phyloP scores from a whole-genome alignment of 2,113 vertebrate genomes.

The Argyrosomus japonicus region DNA sequence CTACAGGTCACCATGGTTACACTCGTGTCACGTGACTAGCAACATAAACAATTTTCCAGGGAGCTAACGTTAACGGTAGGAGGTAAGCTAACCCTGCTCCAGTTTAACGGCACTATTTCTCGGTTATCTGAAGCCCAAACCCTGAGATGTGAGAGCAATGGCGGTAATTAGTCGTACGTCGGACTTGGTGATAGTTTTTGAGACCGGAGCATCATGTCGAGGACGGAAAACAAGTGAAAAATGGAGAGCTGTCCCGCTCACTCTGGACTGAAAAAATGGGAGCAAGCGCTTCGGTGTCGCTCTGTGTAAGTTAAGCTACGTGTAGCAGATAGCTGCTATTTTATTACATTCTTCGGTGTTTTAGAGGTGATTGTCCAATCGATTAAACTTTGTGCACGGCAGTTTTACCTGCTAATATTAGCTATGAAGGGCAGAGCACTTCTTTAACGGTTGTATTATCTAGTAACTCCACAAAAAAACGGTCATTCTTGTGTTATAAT shows the following conservation, averaged over 20 bases:
- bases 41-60: constrained; percentile 64
- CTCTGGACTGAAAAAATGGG: constrained; percentile 79
- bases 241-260: constrained; percentile 47
- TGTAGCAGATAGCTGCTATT: background rate
- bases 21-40: constrained; percentile 61
- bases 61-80: constrained; percentile 7
- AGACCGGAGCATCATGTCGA: constrained; percentile 2
- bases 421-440: background rate
- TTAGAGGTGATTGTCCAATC: background rate
- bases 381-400: too few relatives aligned
- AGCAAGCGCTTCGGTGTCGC: constrained; percentile 81
- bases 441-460: background rate
- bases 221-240: constrained; percentile 13
- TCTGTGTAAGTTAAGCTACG: constrained; percentile 83
- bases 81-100: constrained; percentile 22
- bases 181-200: constrained; percentile 13
- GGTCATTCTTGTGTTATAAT: too few relatives aligned
- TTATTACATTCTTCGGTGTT: background rate
- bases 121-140: background rate
- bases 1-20: constrained; percentile 68
- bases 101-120: background rate
- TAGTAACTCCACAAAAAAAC: background rate
- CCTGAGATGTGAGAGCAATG: constrained; percentile 19
- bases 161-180: background rate
- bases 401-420: background rate